Percentiles rank a stretch among this genome's conserved stretches.
Conservation (phyloP, 2,888 invertebrate species). For the Agriotes lineatus region DNA sequence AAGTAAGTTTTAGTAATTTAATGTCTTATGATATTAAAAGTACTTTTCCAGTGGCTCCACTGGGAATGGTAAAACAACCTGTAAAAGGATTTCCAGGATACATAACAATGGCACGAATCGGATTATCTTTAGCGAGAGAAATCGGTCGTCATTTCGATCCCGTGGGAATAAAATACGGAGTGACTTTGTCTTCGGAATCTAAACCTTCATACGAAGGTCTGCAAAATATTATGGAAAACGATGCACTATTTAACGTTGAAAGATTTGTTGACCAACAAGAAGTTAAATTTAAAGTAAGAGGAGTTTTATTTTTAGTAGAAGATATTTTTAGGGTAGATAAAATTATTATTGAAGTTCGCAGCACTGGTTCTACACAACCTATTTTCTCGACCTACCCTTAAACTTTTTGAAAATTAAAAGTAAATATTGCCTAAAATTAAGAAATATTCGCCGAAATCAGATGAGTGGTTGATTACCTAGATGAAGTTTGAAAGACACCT, state of each 20-base stretch:
- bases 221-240: slow-evolving; percentile 29
- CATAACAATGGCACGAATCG: slow-evolving; percentile 50
- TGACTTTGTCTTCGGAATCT: slow-evolving; percentile 37
- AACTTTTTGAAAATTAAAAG: no score
- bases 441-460: no score
- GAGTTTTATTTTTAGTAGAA: no score
- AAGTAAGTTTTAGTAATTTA: slow-evolving; percentile 41
- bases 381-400: no score
- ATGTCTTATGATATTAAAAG: no score
- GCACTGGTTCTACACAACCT: no score
- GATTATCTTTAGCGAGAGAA: slow-evolving; percentile 53
- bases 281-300: slow-evolving; percentile 10
- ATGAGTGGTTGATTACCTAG: no score
- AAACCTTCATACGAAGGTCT: slow-evolving; percentile 33
- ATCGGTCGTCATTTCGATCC: slow-evolving; percentile 56
- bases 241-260: slow-evolving; percentile 30
- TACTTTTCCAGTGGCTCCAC: slow-evolving; percentile 48
- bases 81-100: slow-evolving; percentile 51
- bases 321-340: no score
- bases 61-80: slow-evolving; percentile 42
- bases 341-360: no score
- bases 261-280: slow-evolving; percentile 32
- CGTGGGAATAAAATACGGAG: slow-evolving; percentile 48
- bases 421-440: no score
- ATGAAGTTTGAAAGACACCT: no score